These are phyloP conservation scores for Meandrina meandrites DNA, from an alignment of 92 coral and sea anemone genomes.

Conservation along the genomic window DNA sequence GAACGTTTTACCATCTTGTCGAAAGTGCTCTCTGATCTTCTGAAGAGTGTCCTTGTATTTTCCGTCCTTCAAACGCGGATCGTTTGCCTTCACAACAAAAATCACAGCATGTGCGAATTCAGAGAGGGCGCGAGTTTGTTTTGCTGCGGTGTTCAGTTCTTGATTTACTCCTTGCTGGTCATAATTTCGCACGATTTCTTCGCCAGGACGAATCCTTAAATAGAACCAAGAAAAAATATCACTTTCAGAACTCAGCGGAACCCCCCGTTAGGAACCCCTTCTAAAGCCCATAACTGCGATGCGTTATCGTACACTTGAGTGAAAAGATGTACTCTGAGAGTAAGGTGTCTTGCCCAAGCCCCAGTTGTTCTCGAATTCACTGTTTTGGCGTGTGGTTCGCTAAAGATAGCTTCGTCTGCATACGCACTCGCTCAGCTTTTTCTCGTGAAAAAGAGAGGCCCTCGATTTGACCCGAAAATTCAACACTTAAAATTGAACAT, in stretches of 20 bases:
- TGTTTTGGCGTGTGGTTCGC: too few species aligned
- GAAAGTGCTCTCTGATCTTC: slow-evolving; percentile 74
- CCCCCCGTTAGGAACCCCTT: not conserved
- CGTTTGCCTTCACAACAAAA: slow-evolving; percentile 79
- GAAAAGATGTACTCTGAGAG: too few species aligned
- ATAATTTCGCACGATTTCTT: slow-evolving; percentile 52
- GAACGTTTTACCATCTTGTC: slow-evolving; percentile 63
- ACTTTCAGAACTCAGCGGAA: not conserved
- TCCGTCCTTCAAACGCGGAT: slow-evolving; percentile 66
- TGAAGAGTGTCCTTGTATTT: slow-evolving; percentile 60
- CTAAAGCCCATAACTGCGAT: too few species aligned
- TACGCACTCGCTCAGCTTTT: too few species aligned
- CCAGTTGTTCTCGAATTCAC: too few species aligned
- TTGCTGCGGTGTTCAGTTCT: not conserved
- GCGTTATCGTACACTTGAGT: too few species aligned
- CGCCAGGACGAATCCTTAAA: slow-evolving; percentile 57
- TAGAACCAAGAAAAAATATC: not conserved
- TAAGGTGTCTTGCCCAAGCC: too few species aligned
- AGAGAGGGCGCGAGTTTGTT: slow-evolving; percentile 40
- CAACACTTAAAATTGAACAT: too few species aligned
- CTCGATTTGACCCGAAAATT: too few species aligned
- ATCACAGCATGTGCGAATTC: slow-evolving; percentile 78
- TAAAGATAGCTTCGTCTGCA: too few species aligned
- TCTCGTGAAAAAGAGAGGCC: too few species aligned
- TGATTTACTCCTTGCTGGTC: slow-evolving; percentile 17